Percentiles rank a stretch among this genome's conserved stretches.
Conservation (phyloP, 64 coral and sea anemone species). For the Montipora capricornis region DNA sequence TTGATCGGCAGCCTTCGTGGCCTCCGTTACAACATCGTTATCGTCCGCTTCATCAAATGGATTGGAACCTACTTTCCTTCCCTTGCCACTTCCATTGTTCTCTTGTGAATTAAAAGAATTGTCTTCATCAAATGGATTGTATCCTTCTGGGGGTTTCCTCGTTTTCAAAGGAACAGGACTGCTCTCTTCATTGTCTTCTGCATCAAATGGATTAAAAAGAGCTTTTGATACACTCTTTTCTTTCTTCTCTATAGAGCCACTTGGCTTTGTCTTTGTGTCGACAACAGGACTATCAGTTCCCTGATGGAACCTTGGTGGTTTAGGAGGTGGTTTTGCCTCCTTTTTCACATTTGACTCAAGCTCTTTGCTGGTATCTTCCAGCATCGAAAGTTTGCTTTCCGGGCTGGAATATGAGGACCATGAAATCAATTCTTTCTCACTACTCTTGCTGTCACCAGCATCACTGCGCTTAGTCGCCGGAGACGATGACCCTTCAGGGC, state of each 20-base stretch:
- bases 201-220: constrained; percentile 64
- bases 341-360: neutral
- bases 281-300: neutral
- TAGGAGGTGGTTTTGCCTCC: constrained; percentile 8
- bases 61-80: constrained; percentile 61
- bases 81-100: neutral
- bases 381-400: neutral
- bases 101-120: constrained; percentile 14
- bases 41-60: constrained; percentile 78
- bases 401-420: neutral
- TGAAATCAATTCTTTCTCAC: neutral
- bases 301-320: constrained; percentile 2
- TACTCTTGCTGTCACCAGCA: neutral
- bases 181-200: constrained; percentile 42
- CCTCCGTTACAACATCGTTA: no score
- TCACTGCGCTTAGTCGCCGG: constrained; percentile 5
- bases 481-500: neutral
- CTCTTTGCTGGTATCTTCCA: neutral
- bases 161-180: constrained; percentile 26
- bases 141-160: constrained; percentile 43
- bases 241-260: neutral
- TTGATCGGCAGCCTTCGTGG: no score
- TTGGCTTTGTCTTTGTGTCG: neutral
- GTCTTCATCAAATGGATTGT: constrained; percentile 94
- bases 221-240: constrained; percentile 30